Conservation (phyloP, 2,113 vertebrate species). For the Apodemus sylvaticus region DNA sequence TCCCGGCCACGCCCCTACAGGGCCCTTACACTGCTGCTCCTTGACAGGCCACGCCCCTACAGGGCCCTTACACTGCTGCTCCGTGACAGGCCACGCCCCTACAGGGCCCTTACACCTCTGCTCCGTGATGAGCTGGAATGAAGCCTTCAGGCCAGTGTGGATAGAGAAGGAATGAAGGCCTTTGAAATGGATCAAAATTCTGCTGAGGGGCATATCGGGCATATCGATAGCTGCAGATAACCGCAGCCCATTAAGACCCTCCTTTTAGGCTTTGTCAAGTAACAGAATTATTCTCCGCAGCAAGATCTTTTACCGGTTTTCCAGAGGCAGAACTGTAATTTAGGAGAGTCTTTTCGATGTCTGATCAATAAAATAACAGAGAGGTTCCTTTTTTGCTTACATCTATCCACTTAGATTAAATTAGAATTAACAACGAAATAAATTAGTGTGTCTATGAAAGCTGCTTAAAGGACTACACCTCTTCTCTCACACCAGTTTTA, state of each 20-base stretch:
- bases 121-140: neutral
- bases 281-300: neutral
- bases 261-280: neutral
- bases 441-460: constrained; percentile 8
- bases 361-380: neutral
- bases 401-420: constrained; percentile 1
- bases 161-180: neutral
- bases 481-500: neutral
- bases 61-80: neutral
- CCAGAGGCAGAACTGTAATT: neutral
- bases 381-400: neutral
- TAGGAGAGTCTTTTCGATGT: neutral
- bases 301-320: neutral
- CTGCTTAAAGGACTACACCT: neutral
- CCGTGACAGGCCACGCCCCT: neutral
- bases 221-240: neutral
- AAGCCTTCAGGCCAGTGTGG: neutral
- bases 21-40: neutral
- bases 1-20: neutral
- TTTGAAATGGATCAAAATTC: neutral
- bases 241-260: neutral
- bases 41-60: neutral
- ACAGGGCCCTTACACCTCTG: neutral
- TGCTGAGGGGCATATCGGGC: neutral
- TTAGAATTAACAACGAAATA: constrained; percentile 1